phyloP scores from a whole-genome alignment of 2,797 vertebrate genomes.

The Sebastes itinus region DNA sequence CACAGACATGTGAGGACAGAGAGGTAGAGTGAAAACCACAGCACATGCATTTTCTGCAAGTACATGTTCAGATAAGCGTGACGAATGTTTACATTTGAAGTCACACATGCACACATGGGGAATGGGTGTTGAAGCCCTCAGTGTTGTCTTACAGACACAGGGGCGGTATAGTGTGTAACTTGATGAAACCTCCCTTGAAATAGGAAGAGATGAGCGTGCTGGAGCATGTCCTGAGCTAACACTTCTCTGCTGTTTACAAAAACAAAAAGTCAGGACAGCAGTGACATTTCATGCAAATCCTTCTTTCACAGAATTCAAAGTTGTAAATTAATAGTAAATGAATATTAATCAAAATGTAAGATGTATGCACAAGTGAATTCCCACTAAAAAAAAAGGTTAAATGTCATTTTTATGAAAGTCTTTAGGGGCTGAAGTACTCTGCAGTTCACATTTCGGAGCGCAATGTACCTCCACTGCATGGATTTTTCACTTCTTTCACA shows the following conservation, averaged over 20 bases:
- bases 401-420: background rate
- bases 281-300: too few species aligned
- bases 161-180: constrained; percentile 7
- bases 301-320: background rate
- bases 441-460: background rate
- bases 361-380: background rate
- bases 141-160: constrained; percentile 36
- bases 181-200: constrained; percentile 8
- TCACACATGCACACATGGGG: background rate
- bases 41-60: constrained; percentile 12
- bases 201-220: constrained; percentile 32
- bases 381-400: background rate
- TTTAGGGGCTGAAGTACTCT: background rate
- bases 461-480: background rate
- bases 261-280: constrained; percentile 16
- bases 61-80: constrained; percentile 13
- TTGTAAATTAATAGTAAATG: background rate
- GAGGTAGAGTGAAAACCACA: constrained; percentile 1
- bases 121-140: constrained; percentile 5
- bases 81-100: constrained; percentile 45
- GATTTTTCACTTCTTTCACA: background rate
- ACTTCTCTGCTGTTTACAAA: constrained; percentile 40
- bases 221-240: constrained; percentile 47
- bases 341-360: background rate
- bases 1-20: constrained; percentile 1